Conservation (phyloP, 2,797 vertebrate genomes). For the Sylvia borin region DNA sequence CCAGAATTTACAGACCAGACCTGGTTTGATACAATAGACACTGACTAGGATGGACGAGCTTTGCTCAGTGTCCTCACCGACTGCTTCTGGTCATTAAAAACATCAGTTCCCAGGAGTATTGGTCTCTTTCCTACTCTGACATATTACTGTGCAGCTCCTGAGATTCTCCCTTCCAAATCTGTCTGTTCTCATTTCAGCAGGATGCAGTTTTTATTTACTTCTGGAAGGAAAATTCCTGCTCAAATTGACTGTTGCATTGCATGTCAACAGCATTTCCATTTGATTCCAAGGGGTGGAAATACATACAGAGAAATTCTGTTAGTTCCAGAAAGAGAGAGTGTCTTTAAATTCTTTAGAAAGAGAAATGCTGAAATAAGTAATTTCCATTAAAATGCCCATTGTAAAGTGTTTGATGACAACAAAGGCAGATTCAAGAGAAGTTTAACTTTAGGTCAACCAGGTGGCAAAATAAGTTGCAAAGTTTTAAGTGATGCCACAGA, state of each 20-base stretch:
- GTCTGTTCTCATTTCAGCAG: not conserved
- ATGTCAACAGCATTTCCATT: not conserved
- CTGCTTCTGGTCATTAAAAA: not conserved
- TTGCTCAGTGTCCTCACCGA: not conserved
- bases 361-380: not conserved
- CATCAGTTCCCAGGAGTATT: not conserved
- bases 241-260: not conserved
- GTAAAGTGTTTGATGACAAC: not conserved
- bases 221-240: not conserved
- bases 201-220: not conserved
- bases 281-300: not conserved
- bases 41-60: not conserved
- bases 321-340: not conserved
- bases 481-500: not conserved
- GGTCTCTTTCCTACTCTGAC: not conserved
- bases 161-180: not conserved
- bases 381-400: not conserved
- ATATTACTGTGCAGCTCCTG: not conserved
- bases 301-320: not conserved
- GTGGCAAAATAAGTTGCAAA: not conserved
- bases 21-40: not conserved
- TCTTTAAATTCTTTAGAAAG: not conserved
- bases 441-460: not conserved
- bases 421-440: not conserved
- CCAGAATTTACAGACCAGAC: not conserved